Evolutionary conservation across 2,113 vertebrate genomes (phyloP), one percentile per base, ranked within the genome.

Genomic region (Crotophaga sulcirostris): DNA sequence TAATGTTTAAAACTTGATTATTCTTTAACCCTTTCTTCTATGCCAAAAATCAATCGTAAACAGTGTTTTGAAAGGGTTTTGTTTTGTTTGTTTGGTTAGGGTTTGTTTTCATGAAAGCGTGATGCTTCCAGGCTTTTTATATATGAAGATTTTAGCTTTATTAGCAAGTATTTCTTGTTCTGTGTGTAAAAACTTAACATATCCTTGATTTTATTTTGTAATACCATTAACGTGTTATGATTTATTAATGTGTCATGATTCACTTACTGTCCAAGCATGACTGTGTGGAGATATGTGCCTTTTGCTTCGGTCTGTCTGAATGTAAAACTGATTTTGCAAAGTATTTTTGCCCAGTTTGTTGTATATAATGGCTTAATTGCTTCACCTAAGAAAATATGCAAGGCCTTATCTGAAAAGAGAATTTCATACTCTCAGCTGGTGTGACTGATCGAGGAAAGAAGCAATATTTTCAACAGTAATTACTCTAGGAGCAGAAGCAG

Each of bases 401-500:
- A 78, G 31, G 16, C 69, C 62, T 76, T 68, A 66, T 7, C 33
- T 62, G 40, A 74, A 87, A 69, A 28, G 28, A 51, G 89, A 17
- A 31, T 31, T 84, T 82, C 47, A 76, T 84, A 64, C 18, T 63
- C 58, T 69, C 29, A 28, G 7, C 12, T 66, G 40, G 36, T 87
- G 47, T 54, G 62, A 54, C 55, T 85, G 42, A 52, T 81, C 40
- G 75, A 85, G 42, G 45, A 81, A 87, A 72, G 49, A 49, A 96
- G 64, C 84, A 96, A 12, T 96, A 81, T 63, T 93, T 93, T 62
- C 52, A 83, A 51, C 70, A 72, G 14, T 59, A 89, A 38, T 62
- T 82, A 34, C 49, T 72, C 23, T n/a, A 88, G 36, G 34, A 80
- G 45, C n/a, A 70, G 82, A 86, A 80, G 51, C 51, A 82, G 18